Evolutionary conservation across 2,113 vertebrate genomes (phyloP).

Genomic region (Callocephalon fimbriatum): DNA sequence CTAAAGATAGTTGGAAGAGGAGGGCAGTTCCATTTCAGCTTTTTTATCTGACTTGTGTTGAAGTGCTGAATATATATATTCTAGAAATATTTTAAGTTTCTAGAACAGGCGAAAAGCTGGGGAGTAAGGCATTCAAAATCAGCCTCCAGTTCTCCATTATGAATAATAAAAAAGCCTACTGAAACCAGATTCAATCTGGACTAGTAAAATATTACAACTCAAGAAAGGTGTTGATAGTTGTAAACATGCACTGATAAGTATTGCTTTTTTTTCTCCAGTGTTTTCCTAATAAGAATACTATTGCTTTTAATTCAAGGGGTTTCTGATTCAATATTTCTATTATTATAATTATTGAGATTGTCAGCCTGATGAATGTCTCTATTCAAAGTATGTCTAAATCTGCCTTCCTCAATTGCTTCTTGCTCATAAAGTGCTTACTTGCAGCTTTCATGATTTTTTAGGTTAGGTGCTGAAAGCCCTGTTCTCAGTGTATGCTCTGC

Average conservation of each 20-base stretch:
- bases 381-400: neutral
- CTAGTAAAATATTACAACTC: neutral
- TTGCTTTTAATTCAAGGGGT: neutral
- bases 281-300: neutral
- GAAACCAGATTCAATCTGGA: neutral
- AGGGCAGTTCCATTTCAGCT: neutral
- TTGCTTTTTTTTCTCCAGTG: neutral
- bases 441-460: neutral
- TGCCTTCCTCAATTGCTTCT: neutral
- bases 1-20: neutral
- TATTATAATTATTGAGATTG: neutral
- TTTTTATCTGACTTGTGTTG: neutral
- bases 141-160: neutral
- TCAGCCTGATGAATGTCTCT: neutral
- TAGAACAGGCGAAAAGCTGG: neutral
- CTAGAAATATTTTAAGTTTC: neutral
- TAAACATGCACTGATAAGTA: neutral
- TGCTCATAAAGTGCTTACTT: neutral
- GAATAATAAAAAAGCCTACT: neutral
- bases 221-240: neutral
- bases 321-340: neutral
- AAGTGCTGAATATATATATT: neutral
- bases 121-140: neutral
- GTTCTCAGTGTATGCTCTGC: too few species aligned
- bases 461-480: neutral